These are phyloP conservation scores for Semaprochilodus insignis DNA, from an alignment of 2,797 vertebrate genomes.

Conservation along the genomic window DNA sequence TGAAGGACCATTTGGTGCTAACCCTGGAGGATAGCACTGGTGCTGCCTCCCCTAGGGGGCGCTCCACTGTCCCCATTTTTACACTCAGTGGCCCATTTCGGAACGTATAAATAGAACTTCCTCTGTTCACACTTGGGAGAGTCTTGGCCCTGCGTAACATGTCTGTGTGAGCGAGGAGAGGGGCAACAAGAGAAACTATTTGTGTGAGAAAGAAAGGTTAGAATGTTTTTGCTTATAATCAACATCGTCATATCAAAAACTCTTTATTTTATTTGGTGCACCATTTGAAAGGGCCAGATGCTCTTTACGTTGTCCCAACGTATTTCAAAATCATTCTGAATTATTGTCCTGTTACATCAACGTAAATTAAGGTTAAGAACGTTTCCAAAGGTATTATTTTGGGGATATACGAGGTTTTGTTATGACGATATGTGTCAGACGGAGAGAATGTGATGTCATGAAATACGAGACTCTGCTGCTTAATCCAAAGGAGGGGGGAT, in stretches of 20 bases:
- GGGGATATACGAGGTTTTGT: neutral
- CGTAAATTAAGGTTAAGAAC: neutral
- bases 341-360: neutral
- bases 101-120: slow-evolving; percentile 62
- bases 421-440: neutral
- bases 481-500: neutral
- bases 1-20: slow-evolving; percentile 70
- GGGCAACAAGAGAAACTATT: neutral
- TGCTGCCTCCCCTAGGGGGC: slow-evolving; percentile 46
- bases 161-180: neutral
- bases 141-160: slow-evolving; percentile 33
- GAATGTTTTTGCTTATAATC: neutral
- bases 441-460: neutral
- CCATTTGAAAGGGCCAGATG: neutral
- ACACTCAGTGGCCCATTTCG: slow-evolving; percentile 38
- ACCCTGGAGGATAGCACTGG: slow-evolving; percentile 63
- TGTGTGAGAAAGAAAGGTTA: neutral
- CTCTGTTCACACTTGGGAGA: slow-evolving; percentile 58
- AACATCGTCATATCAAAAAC: neutral
- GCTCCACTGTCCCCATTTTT: slow-evolving; percentile 57
- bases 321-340: neutral
- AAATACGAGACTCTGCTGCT: neutral
- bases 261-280: neutral
- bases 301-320: neutral
- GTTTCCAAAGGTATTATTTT: neutral